phyloP scores from a whole-genome alignment of 2,888 invertebrate species.

The Drepanosiphum platanoidis region DNA sequence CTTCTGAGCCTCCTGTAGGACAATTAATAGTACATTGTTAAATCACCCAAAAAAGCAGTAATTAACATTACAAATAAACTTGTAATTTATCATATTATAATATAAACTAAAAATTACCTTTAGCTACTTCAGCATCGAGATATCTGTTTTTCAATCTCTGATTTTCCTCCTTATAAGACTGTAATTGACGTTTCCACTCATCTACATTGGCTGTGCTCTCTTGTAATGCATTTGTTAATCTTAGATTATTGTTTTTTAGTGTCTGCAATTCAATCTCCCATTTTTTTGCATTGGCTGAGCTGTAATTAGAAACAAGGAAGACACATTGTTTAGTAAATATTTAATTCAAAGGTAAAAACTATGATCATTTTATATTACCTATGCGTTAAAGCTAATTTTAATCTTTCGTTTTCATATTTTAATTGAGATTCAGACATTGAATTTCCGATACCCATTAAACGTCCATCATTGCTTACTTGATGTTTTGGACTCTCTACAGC shows the following conservation, averaged over 20 bases:
- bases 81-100: neutral
- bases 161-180: conserved; percentile 91
- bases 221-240: conserved; percentile 93
- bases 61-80: too few relatives aligned
- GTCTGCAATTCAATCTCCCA: conserved; percentile 98
- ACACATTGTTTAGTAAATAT: too few relatives aligned
- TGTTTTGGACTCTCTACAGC: conserved; percentile 75
- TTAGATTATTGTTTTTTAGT: conserved; percentile 93
- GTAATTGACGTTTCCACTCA: conserved; percentile 97
- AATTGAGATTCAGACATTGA: conserved; percentile 81
- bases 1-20: conserved; percentile 72
- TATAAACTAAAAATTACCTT: conserved; percentile 68
- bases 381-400: conserved; percentile 93
- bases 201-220: conserved; percentile 97
- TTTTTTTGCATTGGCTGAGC: conserved; percentile 97
- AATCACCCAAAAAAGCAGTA: neutral
- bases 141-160: conserved; percentile 81
- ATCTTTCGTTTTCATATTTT: conserved; percentile 95
- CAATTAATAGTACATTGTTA: neutral
- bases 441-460: conserved; percentile 63
- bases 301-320: conserved; percentile 71
- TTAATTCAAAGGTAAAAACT: neutral
- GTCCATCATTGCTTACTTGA: conserved; percentile 67
- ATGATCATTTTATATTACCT: conserved; percentile 75
- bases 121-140: conserved; percentile 77